Evolutionary conservation across 2,888 invertebrate genomes (phyloP).

Genomic region (Agrotis exclamationis): DNA sequence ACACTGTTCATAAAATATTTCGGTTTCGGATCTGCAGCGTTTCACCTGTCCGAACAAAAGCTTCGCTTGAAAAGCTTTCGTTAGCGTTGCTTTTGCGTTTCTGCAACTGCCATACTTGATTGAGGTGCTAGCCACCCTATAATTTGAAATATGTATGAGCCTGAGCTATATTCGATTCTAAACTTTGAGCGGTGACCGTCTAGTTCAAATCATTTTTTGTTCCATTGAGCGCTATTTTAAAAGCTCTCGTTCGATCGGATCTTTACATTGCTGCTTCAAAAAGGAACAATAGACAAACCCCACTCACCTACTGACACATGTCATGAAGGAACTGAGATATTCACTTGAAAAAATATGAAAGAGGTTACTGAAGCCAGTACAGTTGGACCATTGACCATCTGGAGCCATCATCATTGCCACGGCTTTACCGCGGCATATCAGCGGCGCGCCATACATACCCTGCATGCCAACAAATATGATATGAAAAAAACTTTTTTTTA

Average conservation of each 20-base stretch:
- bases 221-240: too few relatives aligned
- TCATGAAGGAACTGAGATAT: constrained; percentile 72
- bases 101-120: too few relatives aligned
- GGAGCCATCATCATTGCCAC: constrained; percentile 83
- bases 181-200: too few relatives aligned
- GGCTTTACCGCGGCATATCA: constrained; percentile 78
- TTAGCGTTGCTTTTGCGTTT: not conserved
- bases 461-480: constrained; percentile 51
- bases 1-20: constrained; percentile 5
- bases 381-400: constrained; percentile 86
- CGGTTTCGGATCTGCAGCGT: not conserved
- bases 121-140: too few relatives aligned
- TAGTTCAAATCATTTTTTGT: too few relatives aligned
- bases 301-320: constrained; percentile 75
- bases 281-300: not conserved
- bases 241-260: too few relatives aligned
- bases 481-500: too few relatives aligned
- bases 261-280: not conserved
- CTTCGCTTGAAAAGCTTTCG: not conserved
- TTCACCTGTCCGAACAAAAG: constrained; percentile 1
- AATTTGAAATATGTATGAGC: too few relatives aligned
- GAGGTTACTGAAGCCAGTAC: constrained; percentile 81
- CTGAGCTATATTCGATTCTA: too few relatives aligned
- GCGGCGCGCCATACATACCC: constrained; percentile 87
- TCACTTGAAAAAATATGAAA: constrained; percentile 73